Base-by-base conservation (phyloP, 2,797 vertebrate species). In the Iguana delicatissima region DNA sequence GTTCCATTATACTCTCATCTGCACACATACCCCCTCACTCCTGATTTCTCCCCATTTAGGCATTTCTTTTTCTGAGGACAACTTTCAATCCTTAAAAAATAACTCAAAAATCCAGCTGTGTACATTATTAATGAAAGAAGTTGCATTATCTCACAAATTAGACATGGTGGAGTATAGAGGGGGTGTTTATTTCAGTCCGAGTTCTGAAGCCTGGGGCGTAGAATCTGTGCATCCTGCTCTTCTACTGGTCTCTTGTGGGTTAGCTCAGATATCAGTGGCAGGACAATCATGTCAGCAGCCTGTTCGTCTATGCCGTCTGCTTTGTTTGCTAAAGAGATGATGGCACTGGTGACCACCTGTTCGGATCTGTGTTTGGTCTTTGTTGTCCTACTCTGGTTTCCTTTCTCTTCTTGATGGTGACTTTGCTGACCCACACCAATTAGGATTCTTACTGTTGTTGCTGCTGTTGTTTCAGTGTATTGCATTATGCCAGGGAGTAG, bases 401-500 rank as follows among this genome's bases (percentile, higher is more conserved):
- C 94, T n/a, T 84, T 91, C 85, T 79, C 57, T 67, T 72, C 93
- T 93, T 88, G 91, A 94, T 29, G 91, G 93, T 0, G 88, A 93
- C 1, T 83, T 93, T 92, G 86, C 88, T 42, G 86, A 93, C 95
- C 95, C 85, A 90, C 93, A 64, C 74, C 92, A 89, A 79, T 94
- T 94, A 69, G 84, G 24, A 72, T 80, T 89, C 62, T 86, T 0
- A 96, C 82, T 79, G 80, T 89, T 5, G 91, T 57, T 91, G 96
- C 85, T 79, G 84, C 90, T 6, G 89, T 46, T 92, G 91, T 91
- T 87, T 29, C 26, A 73, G 83, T 16, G 87, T 90, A 6, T 80
- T 67, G 90, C 0, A 81, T 97, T 98, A 99, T 88, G 99, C 99
- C 97, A 99, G 95, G 0, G 99, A 99, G 93, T 99, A 99, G 97